phyloP scores from a whole-genome alignment of 2,113 vertebrate genomes.

The Myrmecophaga tridactyla region DNA sequence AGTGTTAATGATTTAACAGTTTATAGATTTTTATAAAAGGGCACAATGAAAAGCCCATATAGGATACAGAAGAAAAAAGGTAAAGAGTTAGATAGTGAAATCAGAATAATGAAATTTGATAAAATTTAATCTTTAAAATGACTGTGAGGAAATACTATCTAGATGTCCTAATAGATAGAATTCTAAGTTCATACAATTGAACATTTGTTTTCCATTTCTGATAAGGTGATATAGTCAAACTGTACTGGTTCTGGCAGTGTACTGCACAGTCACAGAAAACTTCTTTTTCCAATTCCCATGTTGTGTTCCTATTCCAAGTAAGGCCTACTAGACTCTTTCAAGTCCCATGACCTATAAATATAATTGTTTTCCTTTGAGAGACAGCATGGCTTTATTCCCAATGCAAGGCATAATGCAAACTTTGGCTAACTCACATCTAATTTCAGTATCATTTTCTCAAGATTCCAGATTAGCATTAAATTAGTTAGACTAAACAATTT shows the following conservation, averaged over 20 bases:
- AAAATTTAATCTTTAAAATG: not conserved
- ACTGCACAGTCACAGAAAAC: fast-evolving
- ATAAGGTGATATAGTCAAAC: not conserved
- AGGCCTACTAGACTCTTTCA: not conserved
- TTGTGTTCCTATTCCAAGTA: not conserved
- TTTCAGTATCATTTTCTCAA: not conserved
- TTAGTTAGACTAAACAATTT: conserved; percentile 7
- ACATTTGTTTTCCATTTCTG: not conserved
- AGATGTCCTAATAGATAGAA: not conserved
- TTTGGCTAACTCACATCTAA: not conserved
- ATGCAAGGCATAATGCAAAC: not conserved
- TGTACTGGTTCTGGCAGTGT: not conserved
- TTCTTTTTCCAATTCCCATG: not conserved
- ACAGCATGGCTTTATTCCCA: not conserved
- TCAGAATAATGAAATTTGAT: not conserved
- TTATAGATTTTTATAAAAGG: not conserved
- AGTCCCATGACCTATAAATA: not conserved
- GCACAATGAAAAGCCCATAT: not conserved
- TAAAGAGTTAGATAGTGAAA: not conserved
- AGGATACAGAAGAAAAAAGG: not conserved
- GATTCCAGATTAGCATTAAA: not conserved
- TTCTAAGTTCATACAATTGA: not conserved
- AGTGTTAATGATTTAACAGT: not conserved
- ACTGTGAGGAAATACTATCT: not conserved
- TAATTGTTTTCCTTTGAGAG: not conserved